phyloP scores from a whole-genome alignment of 2,113 vertebrate genomes.

The Xiphophorus maculatus region DNA sequence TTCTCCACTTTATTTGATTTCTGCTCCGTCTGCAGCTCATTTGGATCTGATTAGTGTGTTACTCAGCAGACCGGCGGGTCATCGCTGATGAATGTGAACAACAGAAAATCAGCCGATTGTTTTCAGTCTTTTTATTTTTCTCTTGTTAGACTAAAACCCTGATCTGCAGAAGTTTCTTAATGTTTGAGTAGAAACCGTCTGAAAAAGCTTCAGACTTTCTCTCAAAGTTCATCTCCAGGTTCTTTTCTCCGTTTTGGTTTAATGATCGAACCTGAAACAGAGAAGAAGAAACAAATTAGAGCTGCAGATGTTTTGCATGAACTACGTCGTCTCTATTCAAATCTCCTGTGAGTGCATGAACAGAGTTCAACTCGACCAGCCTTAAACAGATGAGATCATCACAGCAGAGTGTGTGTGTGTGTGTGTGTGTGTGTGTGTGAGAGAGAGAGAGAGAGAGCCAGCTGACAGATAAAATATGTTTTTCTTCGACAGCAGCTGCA shows the following conservation, averaged over 20 bases:
- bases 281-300: background rate
- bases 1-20: too few species aligned
- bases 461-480: background rate
- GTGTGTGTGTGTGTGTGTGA: too few species aligned
- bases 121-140: background rate
- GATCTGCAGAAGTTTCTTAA: background rate
- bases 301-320: slow-evolving; percentile 19
- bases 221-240: too few species aligned
- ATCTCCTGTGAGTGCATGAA: background rate
- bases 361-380: too few species aligned
- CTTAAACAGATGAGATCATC: too few species aligned
- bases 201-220: background rate
- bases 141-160: background rate
- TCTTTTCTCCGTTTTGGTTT: too few species aligned
- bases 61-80: background rate
- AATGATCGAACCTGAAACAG: background rate
- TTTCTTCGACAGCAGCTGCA: slow-evolving; percentile 1
- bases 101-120: background rate
- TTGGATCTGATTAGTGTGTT: too few species aligned
- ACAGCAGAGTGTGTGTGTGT: too few species aligned
- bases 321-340: background rate
- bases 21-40: too few species aligned
- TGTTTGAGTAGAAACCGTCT: background rate
- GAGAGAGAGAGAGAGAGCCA: background rate
- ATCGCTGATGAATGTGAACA: background rate